phyloP scores from a whole-genome alignment of 2,113 vertebrate genomes.

The Lycocorax pyrrhopterus region DNA sequence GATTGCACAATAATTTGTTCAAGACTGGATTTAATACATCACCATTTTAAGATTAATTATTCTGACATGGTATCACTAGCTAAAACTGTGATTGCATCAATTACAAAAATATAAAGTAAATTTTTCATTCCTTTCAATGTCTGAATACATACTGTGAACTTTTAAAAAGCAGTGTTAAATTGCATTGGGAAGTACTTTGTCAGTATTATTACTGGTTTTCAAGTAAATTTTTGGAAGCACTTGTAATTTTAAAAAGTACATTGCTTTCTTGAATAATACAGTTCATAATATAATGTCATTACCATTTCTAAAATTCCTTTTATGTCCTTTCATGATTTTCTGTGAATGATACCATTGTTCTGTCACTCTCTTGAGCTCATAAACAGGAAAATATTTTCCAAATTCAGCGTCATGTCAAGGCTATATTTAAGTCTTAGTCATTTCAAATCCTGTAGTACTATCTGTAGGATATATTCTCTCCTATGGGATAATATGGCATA shows the following conservation, averaged over 20 bases:
- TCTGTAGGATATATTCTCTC: neutral
- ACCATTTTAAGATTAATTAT: neutral
- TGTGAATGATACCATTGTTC: slow-evolving; percentile 33
- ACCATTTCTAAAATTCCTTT: neutral
- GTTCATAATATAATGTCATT: neutral
- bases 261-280: neutral
- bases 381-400: slow-evolving; percentile 34
- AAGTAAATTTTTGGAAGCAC: neutral
- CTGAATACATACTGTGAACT: neutral
- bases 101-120: neutral
- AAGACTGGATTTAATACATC: neutral
- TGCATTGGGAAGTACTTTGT: neutral
- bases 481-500: neutral
- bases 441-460: neutral
- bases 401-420: neutral
- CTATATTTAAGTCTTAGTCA: neutral
- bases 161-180: neutral
- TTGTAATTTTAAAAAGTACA: neutral
- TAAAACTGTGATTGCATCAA: neutral
- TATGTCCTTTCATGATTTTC: neutral
- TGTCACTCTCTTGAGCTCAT: neutral
- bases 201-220: neutral
- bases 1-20: neutral
- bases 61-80: neutral
- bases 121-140: neutral